Percentiles rank a stretch among this genome's conserved stretches.
These are phyloP conservation scores for Dicyrtoma fusca DNA, from an alignment of 2,888 invertebrate species.

Conservation along the genomic window DNA sequence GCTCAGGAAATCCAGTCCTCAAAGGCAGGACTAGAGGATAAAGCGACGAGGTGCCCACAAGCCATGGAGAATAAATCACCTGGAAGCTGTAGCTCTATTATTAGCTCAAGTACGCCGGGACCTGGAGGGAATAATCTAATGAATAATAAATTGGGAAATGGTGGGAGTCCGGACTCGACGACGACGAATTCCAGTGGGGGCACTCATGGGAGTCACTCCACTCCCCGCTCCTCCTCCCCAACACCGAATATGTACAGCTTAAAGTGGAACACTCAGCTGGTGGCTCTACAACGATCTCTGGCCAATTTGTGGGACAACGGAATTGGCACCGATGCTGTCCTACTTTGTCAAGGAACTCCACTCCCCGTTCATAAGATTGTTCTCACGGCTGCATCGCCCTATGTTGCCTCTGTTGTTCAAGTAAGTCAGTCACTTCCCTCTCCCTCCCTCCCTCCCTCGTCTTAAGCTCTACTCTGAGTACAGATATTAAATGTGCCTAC, in stretches of 20 bases:
- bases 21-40: too few relatives aligned
- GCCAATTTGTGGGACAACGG: slow-evolving; percentile 57
- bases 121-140: slow-evolving; percentile 33
- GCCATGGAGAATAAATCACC: slow-evolving; percentile 56
- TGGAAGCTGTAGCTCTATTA: slow-evolving; percentile 49
- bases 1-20: too few relatives aligned
- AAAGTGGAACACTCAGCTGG: slow-evolving; percentile 55
- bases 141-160: slow-evolving; percentile 23
- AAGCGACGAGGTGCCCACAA: too few relatives aligned
- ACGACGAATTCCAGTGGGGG: slow-evolving; percentile 39
- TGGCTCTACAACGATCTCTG: slow-evolving; percentile 55
- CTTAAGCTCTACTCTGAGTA: too few relatives aligned
- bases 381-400: slow-evolving; percentile 56
- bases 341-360: slow-evolving; percentile 57
- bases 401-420: slow-evolving; percentile 57
- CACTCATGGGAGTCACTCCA: background rate
- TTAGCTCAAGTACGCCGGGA: slow-evolving; percentile 53
- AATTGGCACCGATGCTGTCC: slow-evolving; percentile 57
- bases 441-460: too few relatives aligned
- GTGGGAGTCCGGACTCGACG: slow-evolving; percentile 56
- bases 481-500: too few relatives aligned
- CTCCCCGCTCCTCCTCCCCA: slow-evolving; percentile 30
- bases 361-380: slow-evolving; percentile 56
- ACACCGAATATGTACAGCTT: slow-evolving; percentile 54
- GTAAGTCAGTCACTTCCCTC: slow-evolving; percentile 43